Conservation (phyloP, 2,797 vertebrate genomes). For the Xiphorhynchus erythropygius region DNA sequence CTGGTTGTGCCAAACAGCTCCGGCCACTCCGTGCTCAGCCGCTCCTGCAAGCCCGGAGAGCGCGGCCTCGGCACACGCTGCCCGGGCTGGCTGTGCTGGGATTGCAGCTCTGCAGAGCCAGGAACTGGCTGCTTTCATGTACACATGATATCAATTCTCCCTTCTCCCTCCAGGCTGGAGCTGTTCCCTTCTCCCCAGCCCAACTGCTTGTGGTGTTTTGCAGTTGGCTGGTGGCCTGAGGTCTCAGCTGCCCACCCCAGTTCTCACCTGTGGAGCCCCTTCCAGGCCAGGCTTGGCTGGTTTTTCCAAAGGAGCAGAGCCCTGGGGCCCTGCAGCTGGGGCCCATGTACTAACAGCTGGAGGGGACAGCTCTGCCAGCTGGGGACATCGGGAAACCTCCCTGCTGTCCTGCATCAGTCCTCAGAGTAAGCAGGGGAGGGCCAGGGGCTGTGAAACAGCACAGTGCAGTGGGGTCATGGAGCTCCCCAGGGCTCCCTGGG, state of each 20-base stretch:
- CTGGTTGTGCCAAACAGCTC: fast-evolving
- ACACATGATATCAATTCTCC: not conserved
- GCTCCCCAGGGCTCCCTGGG: not conserved
- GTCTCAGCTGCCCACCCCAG: not conserved
- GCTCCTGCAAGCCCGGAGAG: not conserved
- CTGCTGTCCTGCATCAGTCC: fast-evolving
- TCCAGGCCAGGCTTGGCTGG: not conserved
- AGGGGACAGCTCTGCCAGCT: not conserved
- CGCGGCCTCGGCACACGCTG: not conserved
- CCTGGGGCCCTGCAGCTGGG: not conserved
- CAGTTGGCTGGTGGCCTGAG: not conserved
- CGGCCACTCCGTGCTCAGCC: not conserved
- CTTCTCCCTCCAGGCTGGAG: not conserved
- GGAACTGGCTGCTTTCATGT: not conserved
- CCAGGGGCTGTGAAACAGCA: not conserved
- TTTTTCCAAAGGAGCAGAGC: not conserved
- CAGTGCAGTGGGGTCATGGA: fast-evolving
- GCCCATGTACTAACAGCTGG: fast-evolving
- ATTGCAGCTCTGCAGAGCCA: not conserved
- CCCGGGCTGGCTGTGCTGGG: not conserved
- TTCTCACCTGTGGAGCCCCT: not conserved
- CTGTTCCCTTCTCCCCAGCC: not conserved
- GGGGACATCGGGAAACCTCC: not conserved
- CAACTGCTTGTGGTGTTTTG: not conserved
- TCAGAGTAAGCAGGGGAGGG: not conserved